Base-by-base conservation (phyloP, 2,888 invertebrate genomes). In the Cyclophora punctaria region DNA sequence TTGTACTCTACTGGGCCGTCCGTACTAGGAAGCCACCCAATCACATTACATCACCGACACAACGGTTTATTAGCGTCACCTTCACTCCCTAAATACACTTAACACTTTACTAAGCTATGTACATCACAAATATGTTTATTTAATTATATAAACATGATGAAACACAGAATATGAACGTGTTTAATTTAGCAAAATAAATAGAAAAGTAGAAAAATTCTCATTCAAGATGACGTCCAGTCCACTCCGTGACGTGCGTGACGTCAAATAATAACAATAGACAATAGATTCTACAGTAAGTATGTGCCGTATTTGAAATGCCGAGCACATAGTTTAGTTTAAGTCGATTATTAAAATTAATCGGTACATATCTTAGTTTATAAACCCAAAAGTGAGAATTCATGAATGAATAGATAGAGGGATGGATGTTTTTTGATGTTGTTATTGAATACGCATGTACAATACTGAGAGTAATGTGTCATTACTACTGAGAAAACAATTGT, bases 1-100 rank as follows among this genome's bases (percentile, higher is more conserved):
- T 89, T 83, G 81, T 81, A 75, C 71, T 20, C 20, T 20, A 20
- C 20, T 72, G 72, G 69, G 69, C 72, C 72, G 70, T 69, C 72
- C 72, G 70, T 69, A 77, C 73, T 78, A 78, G 73, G 82, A 85
- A 85, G 82, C 82, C 80, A 83, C 80, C 78, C 82, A 84, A 83
- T 79, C 82, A 78, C 82, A 67, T 89, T 89, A 89, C 89, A 89
- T 89, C 89, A 89, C 88, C 83, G 81, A 79, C 80, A 83, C 78
- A 80, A 82, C 73, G 82, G 78, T 72, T 57, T 37, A 70, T 69
- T 63, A 80, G 82, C 84, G 83, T 86, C 83, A 85, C 82, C 74
- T 73, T 75, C 76, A 82, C 80, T 73, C 65, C 69, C 70, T 67
- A 69, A 54, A 59, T 66, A 64, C 58, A 63, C 65, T 66, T 60